These are phyloP conservation scores for Brachionus plicatilis DNA, from an alignment of 1,140 invertebrate species.

Conservation along the genomic window DNA sequence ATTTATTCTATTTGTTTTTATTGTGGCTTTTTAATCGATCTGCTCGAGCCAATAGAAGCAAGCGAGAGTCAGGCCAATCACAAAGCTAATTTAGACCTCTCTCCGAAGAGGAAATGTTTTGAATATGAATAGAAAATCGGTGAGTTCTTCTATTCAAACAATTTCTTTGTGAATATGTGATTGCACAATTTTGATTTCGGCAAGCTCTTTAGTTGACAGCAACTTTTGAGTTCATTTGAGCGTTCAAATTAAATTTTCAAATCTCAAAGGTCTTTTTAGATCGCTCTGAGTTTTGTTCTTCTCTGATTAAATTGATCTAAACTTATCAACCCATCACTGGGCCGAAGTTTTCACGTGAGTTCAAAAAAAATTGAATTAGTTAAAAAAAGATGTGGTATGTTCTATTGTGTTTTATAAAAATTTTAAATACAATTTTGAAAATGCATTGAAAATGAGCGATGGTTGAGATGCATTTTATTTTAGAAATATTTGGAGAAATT, in stretches of 20 bases:
- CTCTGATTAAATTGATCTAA: background rate
- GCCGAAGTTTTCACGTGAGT: no score
- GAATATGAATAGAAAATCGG: background rate
- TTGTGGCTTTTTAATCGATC: background rate
- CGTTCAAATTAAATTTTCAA: slow-evolving; percentile 25
- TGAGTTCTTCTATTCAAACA: background rate
- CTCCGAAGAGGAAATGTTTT: background rate
- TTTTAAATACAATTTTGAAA: no score
- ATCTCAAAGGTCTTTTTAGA: slow-evolving; percentile 12
- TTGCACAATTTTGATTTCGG: slow-evolving; percentile 9
- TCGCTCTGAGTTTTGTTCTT: background rate
- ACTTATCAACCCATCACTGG: background rate
- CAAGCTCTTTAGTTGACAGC: background rate
- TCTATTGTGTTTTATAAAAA: no score
- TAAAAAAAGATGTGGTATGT: no score
- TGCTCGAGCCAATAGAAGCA: background rate
- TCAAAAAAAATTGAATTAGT: no score
- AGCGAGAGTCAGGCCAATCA: background rate
- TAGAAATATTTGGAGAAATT: no score
- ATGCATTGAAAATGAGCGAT: no score
- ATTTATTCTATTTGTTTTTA: background rate
- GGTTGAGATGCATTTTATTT: no score
- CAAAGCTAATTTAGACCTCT: background rate
- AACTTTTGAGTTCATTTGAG: slow-evolving; percentile 25
- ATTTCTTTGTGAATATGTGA: background rate